phyloP scores from a whole-genome alignment of 23 tunicate species.

The Trididemnum clinides region DNA sequence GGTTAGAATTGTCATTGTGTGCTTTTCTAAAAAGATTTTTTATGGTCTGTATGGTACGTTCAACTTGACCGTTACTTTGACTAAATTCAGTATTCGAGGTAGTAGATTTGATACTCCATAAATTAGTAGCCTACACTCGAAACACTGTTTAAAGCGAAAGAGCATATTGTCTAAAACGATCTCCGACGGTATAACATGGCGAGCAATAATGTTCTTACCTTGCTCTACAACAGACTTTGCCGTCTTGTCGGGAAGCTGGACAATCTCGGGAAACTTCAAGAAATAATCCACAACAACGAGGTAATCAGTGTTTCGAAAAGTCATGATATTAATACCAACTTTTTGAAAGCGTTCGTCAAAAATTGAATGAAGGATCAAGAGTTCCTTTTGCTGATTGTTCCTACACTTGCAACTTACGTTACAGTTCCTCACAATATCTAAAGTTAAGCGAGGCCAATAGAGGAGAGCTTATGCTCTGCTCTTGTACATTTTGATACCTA shows the following conservation, averaged over 20 bases:
- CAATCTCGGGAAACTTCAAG: conserved; percentile 48
- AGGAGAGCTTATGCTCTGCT: conserved; percentile 6
- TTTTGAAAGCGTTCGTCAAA: conserved; percentile 13
- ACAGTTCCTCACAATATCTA: not conserved
- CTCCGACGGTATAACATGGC: conserved; percentile 19
- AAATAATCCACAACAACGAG: conserved; percentile 34
- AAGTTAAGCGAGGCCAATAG: too few species aligned
- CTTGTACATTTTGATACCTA: conserved; percentile 58
- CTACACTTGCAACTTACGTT: not conserved
- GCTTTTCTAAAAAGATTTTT: conserved; percentile 22
- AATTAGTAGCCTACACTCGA: too few species aligned
- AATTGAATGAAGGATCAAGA: conserved; percentile 32
- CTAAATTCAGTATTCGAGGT: too few species aligned
- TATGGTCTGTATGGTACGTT: conserved; percentile 33
- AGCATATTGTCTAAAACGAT: conserved; percentile 38
- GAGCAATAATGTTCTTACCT: conserved; percentile 23
- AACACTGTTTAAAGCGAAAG: conserved; percentile 3
- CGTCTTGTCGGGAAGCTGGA: conserved; percentile 20
- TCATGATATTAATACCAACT: conserved; percentile 40
- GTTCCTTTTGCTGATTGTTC: conserved; percentile 14
- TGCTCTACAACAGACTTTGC: conserved; percentile 6
- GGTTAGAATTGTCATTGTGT: too few species aligned
- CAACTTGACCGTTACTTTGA: conserved; percentile 16
- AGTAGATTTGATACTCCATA: too few species aligned
- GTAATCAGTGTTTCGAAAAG: conserved; percentile 31